phyloP scores from a whole-genome alignment of 2,797 vertebrate species.

The Benthosema pterotum region DNA sequence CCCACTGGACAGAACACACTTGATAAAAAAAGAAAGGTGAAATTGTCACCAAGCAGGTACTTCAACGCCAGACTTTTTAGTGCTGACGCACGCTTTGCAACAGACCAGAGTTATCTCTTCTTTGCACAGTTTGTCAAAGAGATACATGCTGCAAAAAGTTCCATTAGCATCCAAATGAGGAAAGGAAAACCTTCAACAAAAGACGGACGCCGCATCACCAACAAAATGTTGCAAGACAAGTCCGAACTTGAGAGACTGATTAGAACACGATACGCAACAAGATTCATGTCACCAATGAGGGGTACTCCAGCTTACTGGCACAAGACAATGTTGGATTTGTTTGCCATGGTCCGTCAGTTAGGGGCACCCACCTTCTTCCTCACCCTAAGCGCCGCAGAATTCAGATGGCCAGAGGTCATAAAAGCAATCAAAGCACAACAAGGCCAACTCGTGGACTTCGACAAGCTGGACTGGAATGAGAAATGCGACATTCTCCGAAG shows the following conservation, averaged over 20 bases:
- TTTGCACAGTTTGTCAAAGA: conserved; percentile 6
- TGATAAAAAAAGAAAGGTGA: too few relatives aligned
- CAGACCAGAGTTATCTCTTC: too few relatives aligned
- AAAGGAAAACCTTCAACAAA: too few relatives aligned
- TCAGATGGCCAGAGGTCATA: conserved; percentile 16
- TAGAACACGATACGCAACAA: conserved; percentile 4
- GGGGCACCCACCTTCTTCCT: conserved; percentile 26
- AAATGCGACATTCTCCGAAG: too few relatives aligned
- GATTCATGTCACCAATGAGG: conserved; percentile 43
- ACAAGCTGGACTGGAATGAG: conserved; percentile 10
- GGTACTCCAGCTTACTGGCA: conserved; percentile 39
- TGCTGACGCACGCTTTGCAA: too few relatives aligned
- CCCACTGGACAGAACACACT: too few relatives aligned
- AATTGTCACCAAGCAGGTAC: too few relatives aligned
- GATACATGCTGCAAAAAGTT: background rate
- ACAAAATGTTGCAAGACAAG: conserved; percentile 33
- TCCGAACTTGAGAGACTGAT: conserved; percentile 27
- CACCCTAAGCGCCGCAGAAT: conserved; percentile 23
- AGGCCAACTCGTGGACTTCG: conserved; percentile 16
- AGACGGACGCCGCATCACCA: too few relatives aligned
- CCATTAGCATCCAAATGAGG: too few relatives aligned
- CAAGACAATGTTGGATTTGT: conserved; percentile 17
- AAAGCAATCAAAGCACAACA: conserved; percentile 19
- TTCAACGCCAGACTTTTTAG: too few relatives aligned
- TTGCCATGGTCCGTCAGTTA: conserved; percentile 22